A percentile compares a stretch with the other conserved stretches of the same genome.
These are phyloP conservation scores for Bombus soroeensis DNA, from an alignment of 1,140 invertebrate genomes.

Conservation along the genomic window DNA sequence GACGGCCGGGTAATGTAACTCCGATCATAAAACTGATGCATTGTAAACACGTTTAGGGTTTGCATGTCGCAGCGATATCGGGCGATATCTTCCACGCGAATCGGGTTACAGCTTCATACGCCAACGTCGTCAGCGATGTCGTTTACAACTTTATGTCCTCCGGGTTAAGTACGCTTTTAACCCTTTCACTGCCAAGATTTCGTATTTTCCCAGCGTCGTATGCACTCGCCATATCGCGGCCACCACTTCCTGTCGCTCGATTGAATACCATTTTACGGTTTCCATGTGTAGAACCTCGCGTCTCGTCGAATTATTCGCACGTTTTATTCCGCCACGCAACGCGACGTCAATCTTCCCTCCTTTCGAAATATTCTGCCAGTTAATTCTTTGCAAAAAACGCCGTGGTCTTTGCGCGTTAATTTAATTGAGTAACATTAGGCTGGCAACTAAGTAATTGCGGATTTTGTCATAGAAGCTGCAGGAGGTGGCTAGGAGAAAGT, in stretches of 20 bases:
- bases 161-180: constrained; percentile 36
- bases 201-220: neutral
- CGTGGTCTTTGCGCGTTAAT: too few relatives aligned
- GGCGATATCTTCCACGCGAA: neutral
- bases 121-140: neutral
- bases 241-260: neutral
- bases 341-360: neutral
- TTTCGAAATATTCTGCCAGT: neutral
- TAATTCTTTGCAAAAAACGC: neutral
- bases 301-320: neutral
- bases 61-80: neutral
- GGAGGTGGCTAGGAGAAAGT: too few relatives aligned
- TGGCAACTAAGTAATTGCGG: too few relatives aligned
- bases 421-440: too few relatives aligned
- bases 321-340: neutral
- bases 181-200: constrained; percentile 25
- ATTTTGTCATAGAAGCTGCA: too few relatives aligned
- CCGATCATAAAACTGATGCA: constrained; percentile 51
- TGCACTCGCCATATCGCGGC: neutral
- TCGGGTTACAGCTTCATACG: constrained; percentile 6
- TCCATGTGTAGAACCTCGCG: neutral
- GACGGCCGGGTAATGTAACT: constrained; percentile 14
- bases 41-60: constrained; percentile 49
- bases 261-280: neutral
- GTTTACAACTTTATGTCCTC: constrained; percentile 10